phyloP scores from a whole-genome alignment of 2,113 vertebrate species.

The Ramphastos sulfuratus region DNA sequence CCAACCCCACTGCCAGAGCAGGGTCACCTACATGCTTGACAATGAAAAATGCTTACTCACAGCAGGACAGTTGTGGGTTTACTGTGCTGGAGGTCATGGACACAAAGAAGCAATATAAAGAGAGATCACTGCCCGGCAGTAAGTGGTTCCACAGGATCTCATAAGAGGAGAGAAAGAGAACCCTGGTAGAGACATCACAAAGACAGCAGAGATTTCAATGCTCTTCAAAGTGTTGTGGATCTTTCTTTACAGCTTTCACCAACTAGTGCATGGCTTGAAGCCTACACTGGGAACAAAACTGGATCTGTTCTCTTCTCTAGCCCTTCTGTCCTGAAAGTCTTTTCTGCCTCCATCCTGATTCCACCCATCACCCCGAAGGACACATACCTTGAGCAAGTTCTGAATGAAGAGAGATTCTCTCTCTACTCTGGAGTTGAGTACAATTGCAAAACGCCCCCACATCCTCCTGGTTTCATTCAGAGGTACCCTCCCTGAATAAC shows the following conservation, averaged over 20 bases:
- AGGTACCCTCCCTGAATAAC: background rate
- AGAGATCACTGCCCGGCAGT: background rate
- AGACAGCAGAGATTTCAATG: background rate
- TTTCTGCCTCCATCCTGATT: background rate
- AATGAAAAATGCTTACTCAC: background rate
- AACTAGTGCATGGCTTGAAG: background rate
- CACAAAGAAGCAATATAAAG: background rate
- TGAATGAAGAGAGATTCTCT: background rate
- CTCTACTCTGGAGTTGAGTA: background rate
- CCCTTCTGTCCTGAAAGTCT: background rate
- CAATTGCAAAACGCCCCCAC: background rate
- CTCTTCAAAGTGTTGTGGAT: background rate
- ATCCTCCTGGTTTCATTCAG: background rate
- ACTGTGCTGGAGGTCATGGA: background rate
- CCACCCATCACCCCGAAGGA: background rate
- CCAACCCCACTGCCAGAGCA: no score
- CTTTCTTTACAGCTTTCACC: background rate
- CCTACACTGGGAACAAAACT: background rate
- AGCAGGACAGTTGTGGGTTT: background rate
- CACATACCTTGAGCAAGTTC: rapidly evolving
- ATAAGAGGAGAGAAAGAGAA: background rate
- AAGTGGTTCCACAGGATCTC: background rate
- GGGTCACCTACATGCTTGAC: background rate
- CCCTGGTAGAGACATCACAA: background rate
- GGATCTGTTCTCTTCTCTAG: background rate